Base-by-base conservation (phyloP, 2,888 invertebrate genomes). In the Tenthredo notha region DNA sequence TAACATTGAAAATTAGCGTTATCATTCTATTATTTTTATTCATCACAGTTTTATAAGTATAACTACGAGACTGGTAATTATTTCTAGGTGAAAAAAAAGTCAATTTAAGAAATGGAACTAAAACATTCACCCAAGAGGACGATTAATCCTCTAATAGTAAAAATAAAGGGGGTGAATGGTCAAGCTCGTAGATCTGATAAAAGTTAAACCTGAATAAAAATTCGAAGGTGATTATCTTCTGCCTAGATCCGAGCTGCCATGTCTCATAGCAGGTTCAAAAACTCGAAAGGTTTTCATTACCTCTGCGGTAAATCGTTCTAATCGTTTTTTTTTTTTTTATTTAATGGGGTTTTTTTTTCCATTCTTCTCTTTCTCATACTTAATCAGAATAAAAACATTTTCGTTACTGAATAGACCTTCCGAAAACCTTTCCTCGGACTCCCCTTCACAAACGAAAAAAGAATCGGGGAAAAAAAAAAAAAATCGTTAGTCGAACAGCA, bases 201-300 rank as follows among this genome's bases (percentile, higher is more conserved):
- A 37, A 37, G 3, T 6, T 61, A 61, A 15, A 80, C 37, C 40
- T 40, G 0, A 40, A 58, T 58, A 58, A 80, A 80, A 61, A 77
- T 37, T 25, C 2, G 78, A 43, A 29, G 37, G 25, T n/a, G n/a
- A n/a, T n/a, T 74, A 47, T 74, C 43, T 74, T 0, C 50, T 9
- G 54, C 33, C 54, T n/a, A 54, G n/a, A 33, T n/a, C n/a, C 77
- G 40, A 61, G 61, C 61, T 61, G 58, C 80, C 80, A 40, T 61
- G 80, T 80, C 61, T 80, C 21, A 80, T 80, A n/a, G 25, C 7
- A 18, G 50, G 15, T 54, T n/a, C 0, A 37, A 80, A 80, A 80
- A 40, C n/a, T 21, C 21, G n/a, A 80, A 80, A 80, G 61, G 40
- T 61, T 80, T 80, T 80, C 80, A 61, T 80, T 80, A 40, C 80